Base-by-base conservation (phyloP, 2,113 vertebrate species). In the Psilopogon haemacephalus region DNA sequence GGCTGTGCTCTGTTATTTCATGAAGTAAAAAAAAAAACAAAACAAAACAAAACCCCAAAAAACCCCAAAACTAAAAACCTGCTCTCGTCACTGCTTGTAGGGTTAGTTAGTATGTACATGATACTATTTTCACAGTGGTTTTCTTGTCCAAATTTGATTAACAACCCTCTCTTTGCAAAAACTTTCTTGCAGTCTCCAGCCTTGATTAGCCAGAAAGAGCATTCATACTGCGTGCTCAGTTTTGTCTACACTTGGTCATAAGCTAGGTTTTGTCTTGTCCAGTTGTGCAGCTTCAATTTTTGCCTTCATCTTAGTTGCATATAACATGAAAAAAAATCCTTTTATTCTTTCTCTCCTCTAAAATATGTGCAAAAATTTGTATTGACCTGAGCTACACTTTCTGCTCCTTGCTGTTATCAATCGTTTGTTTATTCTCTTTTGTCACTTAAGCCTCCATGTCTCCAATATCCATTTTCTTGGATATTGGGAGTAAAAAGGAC, bases 401-500 rank as follows among this genome's bases (percentile, higher is more conserved):
- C 18, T 55, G 20, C 24, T 86, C 13, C 18, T 33, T 83, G 33
- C 7, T 72, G 7, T 85, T 79, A 55, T 37, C 68, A 2, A 8
- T 12, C 72, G 7, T 15, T 70, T 54, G 11, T 13, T 46, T 75
- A 48, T 67, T 86, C 7, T 71, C 35, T 75, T 11, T 50, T 50
- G 23, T 82, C 11, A 20, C 75, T 71, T 63, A 67, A 52, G 26
- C 24, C 80, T 85, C 55, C n/a, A 28, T 17, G 12, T 64, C 28
- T n/a, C n/a, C n/a, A n/a, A n/a, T n/a, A n/a, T n/a, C n/a, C n/a
- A n/a, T n/a, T n/a, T 87, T 40, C 46, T 88, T 85, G 23, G 19
- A 56, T 27, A 4, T 1, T 0, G 0, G 40, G 21, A 38, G 6
- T 33, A 33, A 3, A 10, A 56, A 46, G 28, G 23, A 32, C 19